Conservation (phyloP, 2,888 invertebrate genomes). For the Scelioninae gen. 1 region DNA sequence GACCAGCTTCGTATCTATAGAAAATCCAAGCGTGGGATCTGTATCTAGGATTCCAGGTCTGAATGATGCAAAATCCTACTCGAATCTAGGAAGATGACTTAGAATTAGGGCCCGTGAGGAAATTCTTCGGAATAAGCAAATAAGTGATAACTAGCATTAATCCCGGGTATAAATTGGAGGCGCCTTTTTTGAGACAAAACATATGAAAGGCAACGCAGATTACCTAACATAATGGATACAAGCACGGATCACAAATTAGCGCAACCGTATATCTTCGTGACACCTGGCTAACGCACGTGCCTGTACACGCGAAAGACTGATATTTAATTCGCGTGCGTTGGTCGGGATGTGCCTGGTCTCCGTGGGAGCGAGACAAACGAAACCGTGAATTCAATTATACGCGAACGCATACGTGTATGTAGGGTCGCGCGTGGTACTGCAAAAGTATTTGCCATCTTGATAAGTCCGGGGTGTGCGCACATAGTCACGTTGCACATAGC, state of each 20-base stretch:
- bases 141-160: not conserved
- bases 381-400: conserved; percentile 67
- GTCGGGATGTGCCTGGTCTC: conserved; percentile 50
- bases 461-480: conserved; percentile 52
- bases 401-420: conserved; percentile 36
- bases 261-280: conserved; percentile 81
- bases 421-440: conserved; percentile 38
- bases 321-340: conserved; percentile 80
- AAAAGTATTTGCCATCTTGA: conserved; percentile 66
- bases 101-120: too few species aligned
- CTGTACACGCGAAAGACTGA: conserved; percentile 78
- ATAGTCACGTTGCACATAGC: conserved; percentile 39
- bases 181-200: conserved; percentile 19
- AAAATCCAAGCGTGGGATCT: too few species aligned
- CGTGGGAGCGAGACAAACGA: conserved; percentile 59
- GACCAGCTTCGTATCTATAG: too few species aligned
- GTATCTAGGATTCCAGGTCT: too few species aligned
- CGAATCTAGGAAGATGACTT: too few species aligned
- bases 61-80: too few species aligned
- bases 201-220: conserved; percentile 50
- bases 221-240: conserved; percentile 82
- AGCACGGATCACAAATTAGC: conserved; percentile 82
- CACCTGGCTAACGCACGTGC: conserved; percentile 77
- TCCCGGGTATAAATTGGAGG: conserved; percentile 36
- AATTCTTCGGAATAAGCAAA: too few species aligned